These are phyloP conservation scores for Glomeris maerens DNA, from an alignment of 1,140 invertebrate species.

Conservation along the genomic window DNA sequence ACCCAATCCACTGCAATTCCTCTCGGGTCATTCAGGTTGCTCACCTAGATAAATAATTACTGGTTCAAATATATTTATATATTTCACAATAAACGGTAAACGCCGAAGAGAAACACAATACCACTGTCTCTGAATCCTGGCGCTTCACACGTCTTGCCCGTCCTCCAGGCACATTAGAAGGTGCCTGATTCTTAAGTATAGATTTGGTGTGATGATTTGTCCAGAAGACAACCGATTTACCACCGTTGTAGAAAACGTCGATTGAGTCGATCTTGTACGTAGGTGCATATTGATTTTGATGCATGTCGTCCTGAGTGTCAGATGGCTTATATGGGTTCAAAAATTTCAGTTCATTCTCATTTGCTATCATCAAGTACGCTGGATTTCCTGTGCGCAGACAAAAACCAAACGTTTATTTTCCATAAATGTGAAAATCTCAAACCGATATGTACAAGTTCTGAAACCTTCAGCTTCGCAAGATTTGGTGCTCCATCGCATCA, in stretches of 20 bases:
- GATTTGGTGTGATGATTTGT: constrained; percentile 19
- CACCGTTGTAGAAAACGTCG: constrained; percentile 20
- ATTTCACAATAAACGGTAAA: too few species aligned
- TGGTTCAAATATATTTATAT: too few species aligned
- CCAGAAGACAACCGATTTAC: constrained; percentile 17
- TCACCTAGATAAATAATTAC: too few species aligned
- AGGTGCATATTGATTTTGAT: background rate
- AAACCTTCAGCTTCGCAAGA: constrained; percentile 32
- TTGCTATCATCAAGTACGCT: constrained; percentile 44
- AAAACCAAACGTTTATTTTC: background rate
- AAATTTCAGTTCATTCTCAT: constrained; percentile 44
- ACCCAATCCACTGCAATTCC: constrained; percentile 66
- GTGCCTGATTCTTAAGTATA: constrained; percentile 9
- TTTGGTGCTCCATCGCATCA: constrained; percentile 20
- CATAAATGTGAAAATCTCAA: constrained; percentile 6
- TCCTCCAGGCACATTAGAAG: background rate
- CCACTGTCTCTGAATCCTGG: background rate
- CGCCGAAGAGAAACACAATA: too few species aligned
- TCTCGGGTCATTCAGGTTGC: constrained; percentile 42
- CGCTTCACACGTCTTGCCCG: background rate
- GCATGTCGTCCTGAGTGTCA: constrained; percentile 27
- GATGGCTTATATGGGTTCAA: constrained; percentile 46
- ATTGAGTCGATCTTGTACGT: constrained; percentile 22
- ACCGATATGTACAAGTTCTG: constrained; percentile 2
- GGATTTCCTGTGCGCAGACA: constrained; percentile 28